Percentiles rank a stretch among this genome's conserved stretches.
Evolutionary conservation across 2,888 invertebrate genomes (phyloP).

Genomic region (Lagria hirta): DNA sequence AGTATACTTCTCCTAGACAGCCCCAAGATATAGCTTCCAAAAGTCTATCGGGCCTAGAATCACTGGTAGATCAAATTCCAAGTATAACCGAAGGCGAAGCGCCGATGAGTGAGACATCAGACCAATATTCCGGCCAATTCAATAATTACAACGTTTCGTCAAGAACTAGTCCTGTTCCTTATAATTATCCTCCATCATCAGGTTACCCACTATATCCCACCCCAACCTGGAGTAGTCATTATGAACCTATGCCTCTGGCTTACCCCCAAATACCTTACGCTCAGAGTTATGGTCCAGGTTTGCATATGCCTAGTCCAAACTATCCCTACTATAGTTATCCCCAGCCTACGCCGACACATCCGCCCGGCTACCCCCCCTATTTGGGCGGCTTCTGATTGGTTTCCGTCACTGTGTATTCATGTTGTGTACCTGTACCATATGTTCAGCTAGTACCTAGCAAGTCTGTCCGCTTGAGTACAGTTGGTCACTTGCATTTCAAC

Average conservation of each 20-base stretch:
- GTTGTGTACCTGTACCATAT: constrained; percentile 58
- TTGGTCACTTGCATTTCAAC: constrained; percentile 56
- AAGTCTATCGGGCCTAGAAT: constrained; percentile 83
- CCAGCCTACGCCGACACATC: constrained; percentile 51
- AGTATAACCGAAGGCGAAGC: constrained; percentile 75
- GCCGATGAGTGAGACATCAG: constrained; percentile 47
- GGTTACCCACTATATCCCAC: constrained; percentile 53
- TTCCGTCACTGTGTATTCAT: constrained; percentile 56
- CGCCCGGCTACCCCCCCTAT: constrained; percentile 54
- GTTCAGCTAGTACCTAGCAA: constrained; percentile 58
- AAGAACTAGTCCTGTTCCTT: constrained; percentile 50
- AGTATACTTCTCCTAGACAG: constrained; percentile 57
- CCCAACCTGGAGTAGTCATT: constrained; percentile 52
- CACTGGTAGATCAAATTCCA: constrained; percentile 88
- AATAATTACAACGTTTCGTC: constrained; percentile 56
- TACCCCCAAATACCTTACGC: constrained; percentile 52
- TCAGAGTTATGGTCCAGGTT: constrained; percentile 56
- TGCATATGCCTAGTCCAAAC: constrained; percentile 70
- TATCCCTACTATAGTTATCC: constrained; percentile 62
- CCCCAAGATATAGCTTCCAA: constrained; percentile 80
- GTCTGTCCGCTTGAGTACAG: constrained; percentile 56
- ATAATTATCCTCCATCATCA: constrained; percentile 47
- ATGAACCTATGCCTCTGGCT: constrained; percentile 55
- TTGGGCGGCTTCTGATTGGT: constrained; percentile 56
- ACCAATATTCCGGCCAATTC: constrained; percentile 52